Conservation (phyloP, 2,888 invertebrate species). For the Ennomos fuscantarius region DNA sequence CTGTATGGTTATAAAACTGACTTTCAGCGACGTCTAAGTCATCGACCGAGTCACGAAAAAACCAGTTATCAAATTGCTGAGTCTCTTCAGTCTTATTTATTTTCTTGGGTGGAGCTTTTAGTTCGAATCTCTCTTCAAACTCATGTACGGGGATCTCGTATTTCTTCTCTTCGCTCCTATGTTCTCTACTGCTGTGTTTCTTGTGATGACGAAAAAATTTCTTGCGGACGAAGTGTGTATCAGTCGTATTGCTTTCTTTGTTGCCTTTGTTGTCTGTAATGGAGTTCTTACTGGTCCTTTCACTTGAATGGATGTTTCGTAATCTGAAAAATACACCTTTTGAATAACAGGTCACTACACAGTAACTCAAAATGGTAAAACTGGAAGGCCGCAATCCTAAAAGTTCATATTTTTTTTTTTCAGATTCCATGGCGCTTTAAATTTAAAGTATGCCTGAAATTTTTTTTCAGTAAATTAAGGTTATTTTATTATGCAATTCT, state of each 20-base stretch:
- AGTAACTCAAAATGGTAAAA: background rate
- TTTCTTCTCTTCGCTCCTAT: slow-evolving; percentile 50
- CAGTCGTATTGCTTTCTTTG: slow-evolving; percentile 44
- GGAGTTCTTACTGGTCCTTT: slow-evolving; percentile 57
- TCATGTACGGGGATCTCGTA: slow-evolving; percentile 85
- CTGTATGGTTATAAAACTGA: slow-evolving; percentile 56
- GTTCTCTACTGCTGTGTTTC: slow-evolving; percentile 56
- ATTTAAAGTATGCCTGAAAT: too few relatives aligned
- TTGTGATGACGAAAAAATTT: slow-evolving; percentile 79
- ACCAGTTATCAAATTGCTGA: slow-evolving; percentile 69
- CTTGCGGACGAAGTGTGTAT: slow-evolving; percentile 55
- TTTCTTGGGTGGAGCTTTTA: slow-evolving; percentile 75
- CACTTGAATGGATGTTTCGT: slow-evolving; percentile 71
- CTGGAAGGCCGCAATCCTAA: too few relatives aligned
- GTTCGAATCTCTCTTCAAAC: slow-evolving; percentile 85
- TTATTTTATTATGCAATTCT: too few relatives aligned
- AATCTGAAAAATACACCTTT: slow-evolving; percentile 51
- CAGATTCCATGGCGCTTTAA: too few relatives aligned
- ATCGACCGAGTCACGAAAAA: slow-evolving; percentile 71
- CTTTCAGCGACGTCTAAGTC: slow-evolving; percentile 75
- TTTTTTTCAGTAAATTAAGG: too few relatives aligned
- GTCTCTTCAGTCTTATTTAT: slow-evolving; percentile 42
- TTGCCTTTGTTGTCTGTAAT: slow-evolving; percentile 39
- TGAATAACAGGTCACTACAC: background rate
- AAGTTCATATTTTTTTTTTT: too few relatives aligned